Evolutionary conservation across 2,888 invertebrate species (phyloP).

Genomic region (Ommatoiulus sabulosus): DNA sequence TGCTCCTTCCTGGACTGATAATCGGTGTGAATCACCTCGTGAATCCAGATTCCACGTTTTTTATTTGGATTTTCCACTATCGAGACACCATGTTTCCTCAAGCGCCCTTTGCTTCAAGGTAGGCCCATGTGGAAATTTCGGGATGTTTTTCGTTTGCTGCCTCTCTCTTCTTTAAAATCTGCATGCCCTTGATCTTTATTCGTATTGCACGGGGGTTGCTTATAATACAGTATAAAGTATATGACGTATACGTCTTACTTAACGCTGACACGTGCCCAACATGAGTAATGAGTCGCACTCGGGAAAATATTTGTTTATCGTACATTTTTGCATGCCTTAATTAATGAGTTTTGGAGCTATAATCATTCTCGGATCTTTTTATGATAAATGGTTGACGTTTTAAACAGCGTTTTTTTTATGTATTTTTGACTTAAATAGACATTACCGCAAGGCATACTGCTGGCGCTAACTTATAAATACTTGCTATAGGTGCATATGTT

Average conservation of each 20-base stretch:
- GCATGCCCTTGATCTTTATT: constrained; percentile 27
- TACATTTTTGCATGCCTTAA: not conserved
- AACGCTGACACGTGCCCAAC: not conserved
- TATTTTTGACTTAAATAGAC: not conserved
- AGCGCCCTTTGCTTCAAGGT: not conserved
- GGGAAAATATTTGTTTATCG: constrained; percentile 12
- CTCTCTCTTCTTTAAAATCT: constrained; percentile 5
- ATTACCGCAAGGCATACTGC: not conserved
- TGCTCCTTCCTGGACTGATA: not conserved
- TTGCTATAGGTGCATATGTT: not conserved
- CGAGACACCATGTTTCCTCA: constrained; percentile 2
- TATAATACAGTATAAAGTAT: not conserved
- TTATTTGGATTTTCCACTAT: not conserved
- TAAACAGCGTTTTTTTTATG: not conserved
- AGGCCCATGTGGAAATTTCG: not conserved
- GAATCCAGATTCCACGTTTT: not conserved
- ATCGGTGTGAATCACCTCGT: constrained; percentile 26
- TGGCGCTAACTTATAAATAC: not conserved
- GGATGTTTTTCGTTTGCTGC: not conserved
- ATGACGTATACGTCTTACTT: not conserved
- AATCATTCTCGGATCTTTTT: not conserved
- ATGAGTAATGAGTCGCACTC: not conserved
- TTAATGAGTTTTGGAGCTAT: not conserved
- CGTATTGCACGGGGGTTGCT: not conserved
- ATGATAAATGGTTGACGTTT: not conserved